Base-by-base conservation (phyloP, 2,113 vertebrate genomes). In the Camelus dromedarius region DNA sequence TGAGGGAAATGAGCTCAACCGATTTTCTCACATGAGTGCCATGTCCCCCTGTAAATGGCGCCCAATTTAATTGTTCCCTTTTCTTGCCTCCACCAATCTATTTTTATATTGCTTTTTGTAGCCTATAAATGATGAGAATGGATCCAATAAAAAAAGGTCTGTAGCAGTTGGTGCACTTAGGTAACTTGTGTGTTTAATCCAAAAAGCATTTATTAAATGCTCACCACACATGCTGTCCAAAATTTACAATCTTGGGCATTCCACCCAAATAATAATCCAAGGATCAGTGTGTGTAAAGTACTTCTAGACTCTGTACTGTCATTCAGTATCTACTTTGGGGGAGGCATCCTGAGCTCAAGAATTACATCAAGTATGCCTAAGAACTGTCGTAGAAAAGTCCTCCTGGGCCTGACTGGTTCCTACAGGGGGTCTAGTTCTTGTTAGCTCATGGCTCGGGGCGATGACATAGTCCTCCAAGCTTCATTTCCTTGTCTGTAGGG, bases 1-100 rank as follows among this genome's bases (percentile, higher is more conserved):
- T 98, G 95, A 96, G 95, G 96, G 97, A 98, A 98, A 97, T 97
- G 95, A 97, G 93, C 92, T 95, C 97, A 98, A 97, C 97, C 97
- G 97, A 98, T 97, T 97, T 97, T 58, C 94, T 96, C 14, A 0
- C 6, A 52, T 73, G 62, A 81, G 56, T 58, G 30, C 76, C 6
- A 24, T 69, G 54, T 58, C 3, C 66, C 22, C 11, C 7, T 52
- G 5, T 32, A 67, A 56, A 69, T 48, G 2, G 22, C 42, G 15
- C 42, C 64, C 6, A 16, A 6, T 73, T 14, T 62, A 35, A 28
- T 16, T 35, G 12, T 32, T 28, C 3, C 16, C 6, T 38, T 1
- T 56, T 64, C 22, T 69, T 60, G 48, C 26, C 26, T 54, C n/a
- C 19, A 38, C 13, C 60, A 38, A 35, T 28, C 13, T 22, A 26